A percentile compares a stretch with the other conserved stretches of the same genome.
phyloP scores from a whole-genome alignment of 1,140 invertebrate species.

The Drosophila nannoptera region DNA sequence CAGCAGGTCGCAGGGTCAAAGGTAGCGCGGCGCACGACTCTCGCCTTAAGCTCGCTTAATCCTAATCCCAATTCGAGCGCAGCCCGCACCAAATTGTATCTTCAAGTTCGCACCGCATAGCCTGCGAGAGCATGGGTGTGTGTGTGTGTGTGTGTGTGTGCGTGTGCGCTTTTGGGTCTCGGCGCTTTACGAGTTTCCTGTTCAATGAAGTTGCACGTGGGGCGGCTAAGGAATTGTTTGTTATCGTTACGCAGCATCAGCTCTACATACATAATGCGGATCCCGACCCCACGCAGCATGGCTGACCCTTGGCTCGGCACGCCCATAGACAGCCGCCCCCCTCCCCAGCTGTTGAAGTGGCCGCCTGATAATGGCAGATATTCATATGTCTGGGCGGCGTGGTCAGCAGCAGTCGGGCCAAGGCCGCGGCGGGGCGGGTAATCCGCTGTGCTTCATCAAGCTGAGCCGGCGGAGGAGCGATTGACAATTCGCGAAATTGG shows the following conservation, averaged over 20 bases:
- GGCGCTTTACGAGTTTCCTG: conserved; percentile 66
- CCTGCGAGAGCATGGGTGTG: not conserved
- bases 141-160: conserved; percentile 1
- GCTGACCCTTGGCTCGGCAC: not conserved
- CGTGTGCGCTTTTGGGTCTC: conserved; percentile 5
- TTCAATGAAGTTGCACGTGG: conserved; percentile 63
- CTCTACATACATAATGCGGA: conserved; percentile 33
- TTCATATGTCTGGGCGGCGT: conserved; percentile 23
- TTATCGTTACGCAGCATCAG: conserved; percentile 37
- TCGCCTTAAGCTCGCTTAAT: conserved; percentile 37
- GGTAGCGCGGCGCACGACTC: conserved; percentile 13
- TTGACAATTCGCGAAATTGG: too few relatives aligned
- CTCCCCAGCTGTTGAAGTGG: not conserved
- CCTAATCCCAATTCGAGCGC: conserved; percentile 26
- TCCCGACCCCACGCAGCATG: not conserved
- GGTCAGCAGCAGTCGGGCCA: conserved; percentile 5
- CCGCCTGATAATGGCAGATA: conserved; percentile 30
- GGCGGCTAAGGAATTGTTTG: conserved; percentile 37
- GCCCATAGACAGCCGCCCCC: too few relatives aligned
- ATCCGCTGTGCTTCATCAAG: not conserved
- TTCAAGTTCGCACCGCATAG: conserved; percentile 28
- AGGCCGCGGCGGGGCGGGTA: too few relatives aligned
- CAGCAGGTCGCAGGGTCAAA: conserved; percentile 5
- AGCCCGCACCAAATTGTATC: conserved; percentile 41
- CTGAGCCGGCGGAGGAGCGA: not conserved